These are phyloP conservation scores for Rhombomys opimus DNA, from an alignment of 2,113 vertebrate species.

Conservation along the genomic window DNA sequence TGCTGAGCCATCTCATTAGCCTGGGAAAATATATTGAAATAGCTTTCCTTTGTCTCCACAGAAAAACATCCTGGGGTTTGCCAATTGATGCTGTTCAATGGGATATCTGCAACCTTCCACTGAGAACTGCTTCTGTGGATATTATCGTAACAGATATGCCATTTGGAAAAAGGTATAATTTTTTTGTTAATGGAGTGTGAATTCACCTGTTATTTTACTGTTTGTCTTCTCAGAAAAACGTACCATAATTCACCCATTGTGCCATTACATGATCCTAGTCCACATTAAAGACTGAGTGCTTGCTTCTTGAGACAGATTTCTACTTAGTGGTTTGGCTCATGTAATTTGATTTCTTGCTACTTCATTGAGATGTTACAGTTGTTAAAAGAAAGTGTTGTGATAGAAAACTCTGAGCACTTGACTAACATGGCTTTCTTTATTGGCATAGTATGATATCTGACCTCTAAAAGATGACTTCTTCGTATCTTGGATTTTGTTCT, in stretches of 20 bases:
- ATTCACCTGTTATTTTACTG: background rate
- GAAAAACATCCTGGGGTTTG: conserved; percentile 87
- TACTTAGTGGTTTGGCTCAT: background rate
- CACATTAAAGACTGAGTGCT: background rate
- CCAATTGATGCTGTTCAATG: conserved; percentile 94
- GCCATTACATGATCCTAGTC: background rate
- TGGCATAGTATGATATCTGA: background rate
- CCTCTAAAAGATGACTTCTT: background rate
- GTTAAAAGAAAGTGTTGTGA: background rate
- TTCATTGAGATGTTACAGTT: background rate
- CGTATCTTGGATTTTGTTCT: background rate
- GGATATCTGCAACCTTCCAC: conserved; percentile 93
- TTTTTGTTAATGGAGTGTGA: background rate
- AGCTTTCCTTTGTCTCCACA: conserved; percentile 68
- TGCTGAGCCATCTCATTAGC: background rate
- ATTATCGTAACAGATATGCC: conserved; percentile 97
- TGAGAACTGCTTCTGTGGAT: conserved; percentile 94
- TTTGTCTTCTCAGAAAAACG: background rate
- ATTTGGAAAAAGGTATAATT: conserved; percentile 96
- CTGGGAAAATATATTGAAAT: background rate
- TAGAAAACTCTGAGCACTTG: background rate
- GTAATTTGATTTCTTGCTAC: background rate
- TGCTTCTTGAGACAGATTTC: conserved; percentile 3
- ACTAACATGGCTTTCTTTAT: conserved; percentile 22
- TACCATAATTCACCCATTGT: background rate